Percentiles rank a stretch among this genome's conserved stretches.
These are phyloP conservation scores for Drosophila pseudoananassae DNA, from an alignment of 1,140 invertebrate genomes.

Conservation along the genomic window DNA sequence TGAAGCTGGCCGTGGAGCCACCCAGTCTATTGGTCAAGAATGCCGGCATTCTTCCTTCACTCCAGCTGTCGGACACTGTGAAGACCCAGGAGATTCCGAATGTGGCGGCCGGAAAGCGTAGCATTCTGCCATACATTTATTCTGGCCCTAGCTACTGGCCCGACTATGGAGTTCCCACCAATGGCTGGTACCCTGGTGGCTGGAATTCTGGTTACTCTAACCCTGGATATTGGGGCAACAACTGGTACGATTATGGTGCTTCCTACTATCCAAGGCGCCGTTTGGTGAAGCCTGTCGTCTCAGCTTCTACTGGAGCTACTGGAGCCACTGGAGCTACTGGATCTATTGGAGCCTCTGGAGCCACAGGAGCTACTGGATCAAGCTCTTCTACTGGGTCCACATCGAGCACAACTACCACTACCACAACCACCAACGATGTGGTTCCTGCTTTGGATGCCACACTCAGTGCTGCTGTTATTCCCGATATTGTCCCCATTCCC, in stretches of 20 bases:
- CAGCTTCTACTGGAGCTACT: neutral
- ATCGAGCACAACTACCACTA: conserved; percentile 13
- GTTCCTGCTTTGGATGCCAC: conserved; percentile 2
- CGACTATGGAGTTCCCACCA: conserved; percentile 16
- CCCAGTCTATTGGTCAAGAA: conserved; percentile 29
- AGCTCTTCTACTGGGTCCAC: neutral
- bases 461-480: conserved; percentile 1
- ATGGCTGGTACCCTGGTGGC: conserved; percentile 26
- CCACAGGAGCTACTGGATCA: neutral
- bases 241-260: conserved; percentile 22
- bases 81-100: neutral
- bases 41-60: conserved; percentile 16
- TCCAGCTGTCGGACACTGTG: conserved; percentile 8
- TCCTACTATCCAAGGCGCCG: conserved; percentile 13
- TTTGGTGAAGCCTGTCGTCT: conserved; percentile 6
- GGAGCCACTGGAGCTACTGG: too few species aligned
- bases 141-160: conserved; percentile 32
- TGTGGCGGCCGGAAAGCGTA: conserved; percentile 9
- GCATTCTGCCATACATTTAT: conserved; percentile 15
- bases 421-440: neutral
- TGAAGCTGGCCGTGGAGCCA: conserved; percentile 34
- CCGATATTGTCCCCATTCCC: conserved; percentile 11
- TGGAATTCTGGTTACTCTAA: conserved; percentile 14
- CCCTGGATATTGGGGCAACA: conserved; percentile 28
- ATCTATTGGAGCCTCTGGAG: neutral